Evolutionary conservation across 1,140 invertebrate genomes (phyloP), one percentile per base, ranked within the genome.

Genomic region (Drosophila mayri): DNA sequence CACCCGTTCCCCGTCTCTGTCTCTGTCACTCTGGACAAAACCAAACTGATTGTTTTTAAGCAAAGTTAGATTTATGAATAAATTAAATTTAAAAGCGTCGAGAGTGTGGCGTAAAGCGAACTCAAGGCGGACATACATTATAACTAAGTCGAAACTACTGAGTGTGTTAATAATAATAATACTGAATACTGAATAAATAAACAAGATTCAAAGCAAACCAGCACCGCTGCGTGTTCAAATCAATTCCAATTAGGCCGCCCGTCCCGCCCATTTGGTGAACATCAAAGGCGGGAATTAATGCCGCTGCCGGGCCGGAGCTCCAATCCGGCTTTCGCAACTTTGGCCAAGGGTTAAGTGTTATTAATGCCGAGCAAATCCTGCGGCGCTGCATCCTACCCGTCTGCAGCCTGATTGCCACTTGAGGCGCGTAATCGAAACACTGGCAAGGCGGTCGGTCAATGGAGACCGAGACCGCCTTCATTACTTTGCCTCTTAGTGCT

Each of bases 41-140:
- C 84, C 81, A 87, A 87, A 87, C 84, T 87, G 84, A 87, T 87
- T 87, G 81, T 84, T 88, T 86, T 88, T 87, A 87, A 87, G 84
- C 35, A 58, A 72, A 62, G 57, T 81, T 86, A 86, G 82, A 70
- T 67, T 75, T 78, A 85, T 57, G 75, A 66, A 63, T 61, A 57
- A 65, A 76, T 40, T 62, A 81, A 76, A 81, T 50, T 50, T 72
- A 60, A 72, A 41, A 8, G n/a, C 41, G 62, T n/a, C 12, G 41
- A 37, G 46, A 47, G 14, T 20, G 43, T n/a, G n/a, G 30, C 22
- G 20, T 12, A 52, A 16, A 10, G 58, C 47, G 58, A 74, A 71
- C 71, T 61, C 79, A 67, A 73, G 61, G 55, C 62, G 47, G 72
- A 72, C 74, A 81, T 84, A 70, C 76, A 81, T 81, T 85, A 75